Conservation (phyloP, 2,113 vertebrate species). For the Platanista minor region DNA sequence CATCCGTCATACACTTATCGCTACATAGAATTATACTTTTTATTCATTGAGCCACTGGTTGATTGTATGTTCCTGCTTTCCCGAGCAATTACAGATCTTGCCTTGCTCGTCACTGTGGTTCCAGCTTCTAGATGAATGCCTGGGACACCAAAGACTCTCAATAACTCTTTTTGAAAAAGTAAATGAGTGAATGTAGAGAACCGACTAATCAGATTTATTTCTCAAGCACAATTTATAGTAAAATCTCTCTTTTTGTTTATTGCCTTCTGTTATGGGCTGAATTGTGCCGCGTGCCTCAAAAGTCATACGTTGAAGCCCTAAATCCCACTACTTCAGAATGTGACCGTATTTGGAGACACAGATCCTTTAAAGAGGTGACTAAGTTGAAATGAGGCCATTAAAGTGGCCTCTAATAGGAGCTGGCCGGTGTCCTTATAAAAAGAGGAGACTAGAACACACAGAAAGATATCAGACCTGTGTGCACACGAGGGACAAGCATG, state of each 20-base stretch:
- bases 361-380: neutral
- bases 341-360: neutral
- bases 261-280: neutral
- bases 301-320: neutral
- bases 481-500: accelerated
- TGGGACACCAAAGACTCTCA: neutral
- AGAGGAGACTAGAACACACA: neutral
- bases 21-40: neutral
- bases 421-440: neutral
- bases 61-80: neutral
- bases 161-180: neutral
- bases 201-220: neutral
- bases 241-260: neutral
- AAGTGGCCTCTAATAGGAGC: neutral
- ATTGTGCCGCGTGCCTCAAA: neutral
- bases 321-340: neutral
- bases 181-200: neutral
- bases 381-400: neutral
- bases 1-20: too few species aligned
- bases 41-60: too few species aligned
- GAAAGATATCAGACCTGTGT: neutral
- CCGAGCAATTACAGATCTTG: neutral
- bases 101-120: neutral
- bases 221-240: neutral
- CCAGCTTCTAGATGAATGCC: neutral